These are phyloP conservation scores for Bradypodion ventrale DNA, from an alignment of 2,797 vertebrate species.

Conservation along the genomic window DNA sequence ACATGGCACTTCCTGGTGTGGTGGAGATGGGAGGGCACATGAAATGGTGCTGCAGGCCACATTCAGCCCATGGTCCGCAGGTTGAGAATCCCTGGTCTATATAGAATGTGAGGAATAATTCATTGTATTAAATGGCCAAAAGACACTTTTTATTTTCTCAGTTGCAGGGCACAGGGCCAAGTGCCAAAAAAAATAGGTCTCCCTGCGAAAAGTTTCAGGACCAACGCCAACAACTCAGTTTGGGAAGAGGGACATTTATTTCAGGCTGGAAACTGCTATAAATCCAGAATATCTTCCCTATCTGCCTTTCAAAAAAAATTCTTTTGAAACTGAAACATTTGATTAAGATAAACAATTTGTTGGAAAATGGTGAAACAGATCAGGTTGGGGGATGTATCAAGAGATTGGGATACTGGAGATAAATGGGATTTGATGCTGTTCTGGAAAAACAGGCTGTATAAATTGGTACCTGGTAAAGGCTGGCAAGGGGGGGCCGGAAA, in stretches of 20 bases:
- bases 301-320: not conserved
- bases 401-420: too few species aligned
- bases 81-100: too few species aligned
- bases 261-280: not conserved
- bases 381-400: too few species aligned
- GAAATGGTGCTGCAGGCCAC: too few species aligned
- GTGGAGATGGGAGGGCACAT: too few species aligned
- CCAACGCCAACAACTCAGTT: not conserved
- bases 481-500: too few species aligned
- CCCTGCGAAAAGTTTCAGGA: not conserved
- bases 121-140: not conserved
- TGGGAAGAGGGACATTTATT: not conserved
- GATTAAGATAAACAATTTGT: not conserved
- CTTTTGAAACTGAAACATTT: not conserved
- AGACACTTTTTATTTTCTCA: not conserved
- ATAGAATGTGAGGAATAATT: not conserved
- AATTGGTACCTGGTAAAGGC: too few species aligned
- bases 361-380: conserved; percentile 21
- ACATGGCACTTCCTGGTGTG: too few species aligned
- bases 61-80: too few species aligned
- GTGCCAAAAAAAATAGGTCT: not conserved
- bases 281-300: not conserved
- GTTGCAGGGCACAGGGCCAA: not conserved
- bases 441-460: too few species aligned
- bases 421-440: too few species aligned